Evolutionary conservation across 2,797 vertebrate species (phyloP).

Genomic region (Cuculus canorus): DNA sequence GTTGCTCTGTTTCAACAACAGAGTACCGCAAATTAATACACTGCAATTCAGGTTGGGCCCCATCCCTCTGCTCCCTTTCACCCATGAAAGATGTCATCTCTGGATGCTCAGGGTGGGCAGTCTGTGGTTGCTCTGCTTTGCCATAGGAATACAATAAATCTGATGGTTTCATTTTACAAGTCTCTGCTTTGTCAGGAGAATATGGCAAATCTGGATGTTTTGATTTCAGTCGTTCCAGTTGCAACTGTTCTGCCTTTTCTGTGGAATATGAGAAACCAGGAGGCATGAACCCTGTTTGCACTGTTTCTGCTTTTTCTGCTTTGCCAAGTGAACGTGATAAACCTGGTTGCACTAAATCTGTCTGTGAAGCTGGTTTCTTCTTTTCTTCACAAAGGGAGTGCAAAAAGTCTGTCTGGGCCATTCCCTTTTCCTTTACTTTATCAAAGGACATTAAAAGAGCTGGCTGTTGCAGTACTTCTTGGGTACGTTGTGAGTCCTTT

Average conservation of each 20-base stretch:
- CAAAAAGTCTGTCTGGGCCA: background rate
- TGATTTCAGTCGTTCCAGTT: background rate
- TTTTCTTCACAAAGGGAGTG: background rate
- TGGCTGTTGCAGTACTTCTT: background rate
- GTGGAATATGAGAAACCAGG: background rate
- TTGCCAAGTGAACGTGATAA: background rate
- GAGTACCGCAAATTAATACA: background rate
- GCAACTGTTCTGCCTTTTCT: constrained; percentile 6
- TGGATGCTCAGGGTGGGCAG: background rate
- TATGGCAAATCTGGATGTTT: background rate
- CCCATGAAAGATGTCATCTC: background rate
- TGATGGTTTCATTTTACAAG: background rate
- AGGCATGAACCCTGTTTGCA: background rate
- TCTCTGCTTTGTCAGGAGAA: background rate
- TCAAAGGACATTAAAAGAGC: background rate
- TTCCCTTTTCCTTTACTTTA: background rate
- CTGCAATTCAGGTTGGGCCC: background rate
- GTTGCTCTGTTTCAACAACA: background rate
- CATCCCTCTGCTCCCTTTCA: background rate
- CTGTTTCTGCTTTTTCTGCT: background rate
- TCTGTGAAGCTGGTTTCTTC: background rate
- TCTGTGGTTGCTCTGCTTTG: background rate
- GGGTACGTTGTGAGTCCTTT: background rate
- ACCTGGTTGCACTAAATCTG: background rate
- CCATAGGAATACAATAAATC: background rate